Conservation (phyloP, 1,140 invertebrate species). For the Leptestheria dahalacensis region DNA sequence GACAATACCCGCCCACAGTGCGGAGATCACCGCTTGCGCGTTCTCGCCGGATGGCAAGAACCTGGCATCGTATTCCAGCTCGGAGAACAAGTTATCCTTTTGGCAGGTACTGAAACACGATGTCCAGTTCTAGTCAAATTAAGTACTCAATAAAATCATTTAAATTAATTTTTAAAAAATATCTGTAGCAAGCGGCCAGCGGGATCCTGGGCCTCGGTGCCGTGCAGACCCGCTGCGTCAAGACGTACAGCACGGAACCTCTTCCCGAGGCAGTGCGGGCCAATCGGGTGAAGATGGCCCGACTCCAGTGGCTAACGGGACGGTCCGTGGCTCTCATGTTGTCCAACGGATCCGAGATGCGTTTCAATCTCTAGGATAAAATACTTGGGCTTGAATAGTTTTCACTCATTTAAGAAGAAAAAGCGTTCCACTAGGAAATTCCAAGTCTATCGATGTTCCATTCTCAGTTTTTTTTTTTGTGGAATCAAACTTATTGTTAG, state of each 20-base stretch:
- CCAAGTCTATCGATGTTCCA: too few species aligned
- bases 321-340: slow-evolving; percentile 82
- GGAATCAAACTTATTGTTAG: too few species aligned
- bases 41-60: slow-evolving; percentile 97
- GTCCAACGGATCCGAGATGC: slow-evolving; percentile 76
- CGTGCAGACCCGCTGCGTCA: slow-evolving; percentile 77
- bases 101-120: slow-evolving; percentile 86
- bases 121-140: slow-evolving; percentile 32
- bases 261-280: slow-evolving; percentile 71
- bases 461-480: too few species aligned
- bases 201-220: slow-evolving; percentile 84
- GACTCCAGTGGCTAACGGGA: slow-evolving; percentile 80
- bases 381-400: too few species aligned
- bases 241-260: slow-evolving; percentile 81
- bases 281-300: slow-evolving; percentile 71
- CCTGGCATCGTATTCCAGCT: slow-evolving; percentile 84
- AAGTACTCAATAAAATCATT: neutral
- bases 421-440: too few species aligned
- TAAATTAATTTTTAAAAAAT: neutral
- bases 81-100: slow-evolving; percentile 91
- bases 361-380: slow-evolving; percentile 68
- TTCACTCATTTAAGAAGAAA: too few species aligned
- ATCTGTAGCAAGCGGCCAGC: slow-evolving; percentile 40
- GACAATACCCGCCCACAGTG: slow-evolving; percentile 69
- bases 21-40: slow-evolving; percentile 73